Base-by-base conservation (phyloP, 2,888 invertebrate species). In the Drosophila algonquin region DNA sequence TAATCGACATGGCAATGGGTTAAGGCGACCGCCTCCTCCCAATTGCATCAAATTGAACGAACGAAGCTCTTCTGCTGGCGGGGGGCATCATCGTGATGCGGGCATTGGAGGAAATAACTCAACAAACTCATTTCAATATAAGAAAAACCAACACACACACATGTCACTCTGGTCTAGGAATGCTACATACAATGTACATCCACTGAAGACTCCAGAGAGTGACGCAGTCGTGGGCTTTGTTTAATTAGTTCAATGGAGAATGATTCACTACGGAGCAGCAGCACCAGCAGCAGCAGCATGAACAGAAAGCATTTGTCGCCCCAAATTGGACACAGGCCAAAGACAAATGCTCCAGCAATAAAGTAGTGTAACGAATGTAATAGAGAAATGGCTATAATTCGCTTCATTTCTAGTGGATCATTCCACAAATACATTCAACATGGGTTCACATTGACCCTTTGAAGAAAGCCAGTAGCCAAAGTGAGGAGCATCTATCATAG, bases 121-220 rank as follows among this genome's bases (percentile, higher is more conserved):
- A 76, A 67, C 60, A 70, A 76, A 78, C 63, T 77, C 75, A 87
- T 81, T 84, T 79, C 27, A 64, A 76, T 76, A 71, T 69, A 63
- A 70, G 71, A 70, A 54, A 55, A 57, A 55, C 21, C 21, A 21
- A 21, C 21, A 21, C 24, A 24, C 55, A 71, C 51, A 70, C 65
- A 48, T 54, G 55, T 27, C 61, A 21, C 21, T 21, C 3, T 21
- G 21, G 21, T 21, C 21, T 21, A 21, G 21, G 21, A 21, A 21
- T 3, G 21, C 21, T 21, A 21, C 21, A 16, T 55, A 45, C 8
- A 21, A 21, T 46, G 14, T 10, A 63, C 12, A 35, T 24, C 24
- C 46, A 53, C 46, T n/a, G 44, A 30, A 59, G 53, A 54, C 69
- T 54, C n/a, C 6, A 48, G 44, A 14, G 24, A 10, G 10, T 5